Base-by-base conservation (phyloP, 1,140 invertebrate genomes). In the Caenorhabditis remanei region DNA sequence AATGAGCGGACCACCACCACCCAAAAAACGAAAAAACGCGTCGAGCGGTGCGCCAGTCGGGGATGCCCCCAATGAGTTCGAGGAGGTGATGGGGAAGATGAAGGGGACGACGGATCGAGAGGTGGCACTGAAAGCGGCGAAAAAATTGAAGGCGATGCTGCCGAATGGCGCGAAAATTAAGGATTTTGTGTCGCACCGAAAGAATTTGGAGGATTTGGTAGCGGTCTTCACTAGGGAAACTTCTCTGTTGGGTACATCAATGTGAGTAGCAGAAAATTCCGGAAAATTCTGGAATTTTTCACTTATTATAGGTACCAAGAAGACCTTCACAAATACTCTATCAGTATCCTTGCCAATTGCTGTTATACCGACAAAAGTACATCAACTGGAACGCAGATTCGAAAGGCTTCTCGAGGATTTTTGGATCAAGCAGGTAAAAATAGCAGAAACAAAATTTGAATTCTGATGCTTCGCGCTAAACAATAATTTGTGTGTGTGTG, bases 291-390 rank as follows among this genome's bases (percentile, higher is more conserved):
- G 5, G 16, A 53, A 53, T 14, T 53, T 53, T 16, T 9, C 50
- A 32, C 4, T 0, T 11, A 50, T 16, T 50, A 7, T 21, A 79
- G 71, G 71, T 79, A 79, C 46, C 71, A 79, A 0, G 71, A 79
- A 53, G 71, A 48, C 4, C 46, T 79, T 0, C 71, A 79, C n/a
- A 79, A 53, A 24, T 79, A 21, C 46, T 48, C 46, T 3, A 79
- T 79, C 6, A 79, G 71, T n/a, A 79, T 79, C 13, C 46, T 79
- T 14, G 71, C 71, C 8, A 79, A 79, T 6, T 79, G 71, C 9
- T 79, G 71, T 43, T 79, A 24, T 40, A 79, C n/a, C 11, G 71
- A 79, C n/a, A 79, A 79, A 53, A 79, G 46, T 4, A 79, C 71
- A 24, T 79, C 71, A 11, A 79, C 71, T 19, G 71, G 71, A n/a